phyloP scores from a whole-genome alignment of 2,113 vertebrate genomes.

The Syrrhaptes paradoxus region DNA sequence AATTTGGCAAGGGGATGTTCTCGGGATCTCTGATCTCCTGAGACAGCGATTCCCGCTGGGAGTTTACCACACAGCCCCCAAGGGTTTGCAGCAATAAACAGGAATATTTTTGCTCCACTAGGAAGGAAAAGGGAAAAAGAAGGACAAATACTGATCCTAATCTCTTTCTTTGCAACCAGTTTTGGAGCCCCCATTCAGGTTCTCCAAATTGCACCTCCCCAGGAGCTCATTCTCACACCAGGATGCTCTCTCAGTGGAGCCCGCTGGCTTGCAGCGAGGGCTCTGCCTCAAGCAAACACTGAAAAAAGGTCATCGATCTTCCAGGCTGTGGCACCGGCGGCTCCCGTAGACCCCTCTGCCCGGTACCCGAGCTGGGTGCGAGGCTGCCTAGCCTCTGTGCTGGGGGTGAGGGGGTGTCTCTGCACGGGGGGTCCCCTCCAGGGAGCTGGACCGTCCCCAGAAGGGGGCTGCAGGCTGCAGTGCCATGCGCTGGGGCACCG shows the following conservation, averaged over 20 bases:
- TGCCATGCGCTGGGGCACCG: fast-evolving
- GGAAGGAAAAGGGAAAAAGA: constrained; percentile 48
- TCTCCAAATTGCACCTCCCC: constrained; percentile 33
- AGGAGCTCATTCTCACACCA: constrained; percentile 23
- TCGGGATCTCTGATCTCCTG: constrained; percentile 54
- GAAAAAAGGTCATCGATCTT: background rate
- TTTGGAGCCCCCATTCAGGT: constrained; percentile 29
- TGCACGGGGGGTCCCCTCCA: background rate
- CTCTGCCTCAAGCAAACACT: constrained; percentile 14
- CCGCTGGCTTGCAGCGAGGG: background rate
- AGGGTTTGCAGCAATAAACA: constrained; percentile 52
- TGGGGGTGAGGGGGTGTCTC: background rate
- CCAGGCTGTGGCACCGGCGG: background rate
- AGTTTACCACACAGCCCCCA: constrained; percentile 36
- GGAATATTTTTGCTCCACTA: constrained; percentile 48
- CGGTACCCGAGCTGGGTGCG: fast-evolving
- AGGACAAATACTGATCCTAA: constrained; percentile 53
- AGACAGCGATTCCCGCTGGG: constrained; percentile 29
- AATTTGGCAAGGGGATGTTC: constrained; percentile 38
- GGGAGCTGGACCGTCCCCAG: background rate
- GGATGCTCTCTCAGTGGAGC: background rate
- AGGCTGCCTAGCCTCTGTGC: background rate
- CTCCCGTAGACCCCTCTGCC: fast-evolving
- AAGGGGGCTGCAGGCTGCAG: background rate
- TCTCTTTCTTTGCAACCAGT: constrained; percentile 35